These are phyloP conservation scores for Monopis laevigella DNA, from an alignment of 2,888 invertebrate species.

Conservation along the genomic window DNA sequence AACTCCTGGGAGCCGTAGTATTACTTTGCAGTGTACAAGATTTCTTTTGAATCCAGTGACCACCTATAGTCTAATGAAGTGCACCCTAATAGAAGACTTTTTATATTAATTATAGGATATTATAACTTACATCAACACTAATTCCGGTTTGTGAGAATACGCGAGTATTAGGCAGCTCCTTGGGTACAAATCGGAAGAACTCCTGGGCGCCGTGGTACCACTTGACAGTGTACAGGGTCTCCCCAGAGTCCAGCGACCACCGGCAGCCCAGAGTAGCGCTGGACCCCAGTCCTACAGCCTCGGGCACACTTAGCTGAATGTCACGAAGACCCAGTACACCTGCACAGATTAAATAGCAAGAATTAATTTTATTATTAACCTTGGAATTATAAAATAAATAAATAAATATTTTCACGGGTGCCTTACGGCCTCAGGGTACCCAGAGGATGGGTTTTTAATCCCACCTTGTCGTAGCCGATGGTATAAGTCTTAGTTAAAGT, in stretches of 20 bases:
- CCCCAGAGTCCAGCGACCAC: conserved; percentile 75
- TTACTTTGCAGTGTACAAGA: conserved; percentile 84
- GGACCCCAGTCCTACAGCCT: conserved; percentile 75
- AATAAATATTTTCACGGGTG: no score
- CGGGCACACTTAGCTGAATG: conserved; percentile 75
- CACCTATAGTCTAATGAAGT: conserved; percentile 78
- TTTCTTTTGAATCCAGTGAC: conserved; percentile 74
- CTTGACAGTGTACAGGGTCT: conserved; percentile 80
- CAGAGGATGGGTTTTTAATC: no score
- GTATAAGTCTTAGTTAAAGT: no score
- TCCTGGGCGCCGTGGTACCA: conserved; percentile 83
- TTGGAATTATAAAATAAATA: no score
- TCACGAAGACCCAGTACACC: conserved; percentile 71
- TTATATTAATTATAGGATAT: no score
- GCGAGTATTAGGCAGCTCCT: conserved; percentile 79
- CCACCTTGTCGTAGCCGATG: no score
- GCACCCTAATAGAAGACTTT: no score
- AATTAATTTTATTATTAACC: no score
- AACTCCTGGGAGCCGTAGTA: conserved; percentile 82
- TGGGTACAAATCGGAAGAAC: conserved; percentile 84
- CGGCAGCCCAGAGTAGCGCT: conserved; percentile 77
- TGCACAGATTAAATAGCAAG: no score
- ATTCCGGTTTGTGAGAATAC: conserved; percentile 76
- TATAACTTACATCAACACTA: conserved; percentile 79
- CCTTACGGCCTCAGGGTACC: no score